phyloP scores from a whole-genome alignment of 2,797 vertebrate species.

The Poeciliopsis gracilis region DNA sequence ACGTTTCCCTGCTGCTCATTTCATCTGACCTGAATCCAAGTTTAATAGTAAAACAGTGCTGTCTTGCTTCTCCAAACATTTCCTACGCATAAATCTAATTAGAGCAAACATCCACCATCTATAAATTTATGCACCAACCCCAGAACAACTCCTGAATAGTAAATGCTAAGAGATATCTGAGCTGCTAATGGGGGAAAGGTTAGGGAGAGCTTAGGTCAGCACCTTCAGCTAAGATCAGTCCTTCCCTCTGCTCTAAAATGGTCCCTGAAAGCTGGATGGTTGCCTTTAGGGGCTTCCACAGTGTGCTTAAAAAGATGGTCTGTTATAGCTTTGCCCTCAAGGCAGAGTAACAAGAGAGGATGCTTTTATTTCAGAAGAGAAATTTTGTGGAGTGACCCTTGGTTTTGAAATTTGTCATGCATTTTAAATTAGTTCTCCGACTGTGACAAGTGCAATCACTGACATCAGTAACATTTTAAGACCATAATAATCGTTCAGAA shows the following conservation, averaged over 20 bases:
- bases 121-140: constrained; percentile 72
- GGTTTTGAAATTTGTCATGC: constrained; percentile 13
- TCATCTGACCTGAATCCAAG: constrained; percentile 68
- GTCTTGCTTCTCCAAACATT: constrained; percentile 70
- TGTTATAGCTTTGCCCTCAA: constrained; percentile 48
- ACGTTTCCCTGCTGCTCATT: constrained; percentile 61
- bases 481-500: neutral
- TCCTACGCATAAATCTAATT: constrained; percentile 74
- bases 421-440: constrained; percentile 17
- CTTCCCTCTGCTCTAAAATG: constrained; percentile 48
- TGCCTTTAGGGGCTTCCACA: constrained; percentile 60
- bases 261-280: constrained; percentile 51
- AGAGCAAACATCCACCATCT: constrained; percentile 70
- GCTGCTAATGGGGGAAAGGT: constrained; percentile 71
- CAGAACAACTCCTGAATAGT: constrained; percentile 61
- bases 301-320: constrained; percentile 61
- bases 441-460: constrained; percentile 18
- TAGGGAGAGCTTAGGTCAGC: constrained; percentile 78
- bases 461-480: constrained; percentile 14
- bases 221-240: constrained; percentile 64
- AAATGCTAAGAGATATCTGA: constrained; percentile 69
- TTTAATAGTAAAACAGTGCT: constrained; percentile 68
- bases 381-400: constrained; percentile 13
- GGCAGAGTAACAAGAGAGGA: constrained; percentile 41
- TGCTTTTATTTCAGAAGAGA: constrained; percentile 26